Conservation (phyloP, 2,797 vertebrate genomes). For the Spheniscus humboldti region DNA sequence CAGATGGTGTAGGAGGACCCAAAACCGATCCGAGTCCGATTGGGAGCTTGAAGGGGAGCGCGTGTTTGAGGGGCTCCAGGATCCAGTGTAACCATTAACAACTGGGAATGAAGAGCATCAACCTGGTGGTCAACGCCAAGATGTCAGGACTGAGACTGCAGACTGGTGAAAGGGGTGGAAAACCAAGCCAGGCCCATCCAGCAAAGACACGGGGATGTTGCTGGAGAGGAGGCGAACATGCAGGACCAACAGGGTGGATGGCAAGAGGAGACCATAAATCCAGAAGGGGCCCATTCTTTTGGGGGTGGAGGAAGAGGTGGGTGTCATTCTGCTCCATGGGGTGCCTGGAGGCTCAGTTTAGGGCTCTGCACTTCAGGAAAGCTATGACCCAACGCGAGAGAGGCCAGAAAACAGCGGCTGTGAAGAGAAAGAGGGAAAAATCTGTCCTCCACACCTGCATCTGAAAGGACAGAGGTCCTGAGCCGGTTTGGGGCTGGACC, state of each 20-base stretch:
- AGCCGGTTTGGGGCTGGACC: background rate
- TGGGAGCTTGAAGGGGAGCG: background rate
- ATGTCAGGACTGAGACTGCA: background rate
- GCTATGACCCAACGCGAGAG: background rate
- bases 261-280: background rate
- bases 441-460: no score
- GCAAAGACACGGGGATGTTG: background rate
- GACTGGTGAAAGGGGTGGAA: background rate
- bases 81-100: background rate
- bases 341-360: background rate
- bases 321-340: background rate
- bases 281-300: background rate
- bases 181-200: background rate
- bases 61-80: background rate
- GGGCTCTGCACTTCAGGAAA: background rate
- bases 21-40: background rate
- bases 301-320: fast-evolving
- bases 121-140: fast-evolving
- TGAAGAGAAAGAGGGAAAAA: background rate
- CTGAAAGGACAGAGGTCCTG: background rate
- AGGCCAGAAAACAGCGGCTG: background rate
- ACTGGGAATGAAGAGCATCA: background rate
- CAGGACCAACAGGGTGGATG: background rate
- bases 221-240: fast-evolving
- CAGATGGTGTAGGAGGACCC: background rate